phyloP scores from a whole-genome alignment of 1,140 invertebrate species.

The Brachionus koreanus region DNA sequence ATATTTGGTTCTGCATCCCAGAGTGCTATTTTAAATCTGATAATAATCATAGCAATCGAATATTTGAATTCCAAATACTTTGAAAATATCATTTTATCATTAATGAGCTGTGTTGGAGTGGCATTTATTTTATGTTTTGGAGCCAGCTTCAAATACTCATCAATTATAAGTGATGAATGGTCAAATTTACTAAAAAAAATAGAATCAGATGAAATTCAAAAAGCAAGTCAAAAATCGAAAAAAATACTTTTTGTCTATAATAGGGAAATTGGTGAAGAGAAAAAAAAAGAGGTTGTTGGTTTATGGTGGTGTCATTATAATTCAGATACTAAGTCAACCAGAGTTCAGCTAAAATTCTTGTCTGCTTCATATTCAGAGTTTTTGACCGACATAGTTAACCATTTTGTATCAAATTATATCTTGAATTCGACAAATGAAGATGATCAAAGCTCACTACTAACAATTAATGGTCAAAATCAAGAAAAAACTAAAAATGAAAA shows the following conservation, averaged over 20 bases:
- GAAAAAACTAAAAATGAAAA: neutral
- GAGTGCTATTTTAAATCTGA: neutral
- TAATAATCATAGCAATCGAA: constrained; percentile 20
- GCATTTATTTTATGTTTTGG: constrained; percentile 40
- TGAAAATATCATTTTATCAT: neutral
- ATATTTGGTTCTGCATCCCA: constrained; percentile 35
- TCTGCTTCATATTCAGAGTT: neutral
- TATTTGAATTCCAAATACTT: constrained; percentile 1
- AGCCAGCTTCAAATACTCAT: constrained; percentile 31
- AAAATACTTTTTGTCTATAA: constrained; percentile 3
- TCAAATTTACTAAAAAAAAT: neutral
- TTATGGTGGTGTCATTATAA: constrained; percentile 22
- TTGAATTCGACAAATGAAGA: neutral
- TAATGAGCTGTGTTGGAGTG: neutral
- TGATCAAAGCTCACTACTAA: neutral
- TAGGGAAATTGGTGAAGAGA: neutral
- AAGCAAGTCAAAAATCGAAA: constrained; percentile 10
- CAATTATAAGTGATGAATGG: constrained; percentile 34
- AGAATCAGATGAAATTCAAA: neutral
- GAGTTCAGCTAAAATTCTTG: neutral
- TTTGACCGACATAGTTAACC: neutral
- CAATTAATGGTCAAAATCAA: neutral
- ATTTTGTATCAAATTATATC: neutral
- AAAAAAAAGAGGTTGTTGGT: neutral
- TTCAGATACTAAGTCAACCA: neutral